Conservation (phyloP, 2,113 vertebrate species). For the Periophthalmus modestus region DNA sequence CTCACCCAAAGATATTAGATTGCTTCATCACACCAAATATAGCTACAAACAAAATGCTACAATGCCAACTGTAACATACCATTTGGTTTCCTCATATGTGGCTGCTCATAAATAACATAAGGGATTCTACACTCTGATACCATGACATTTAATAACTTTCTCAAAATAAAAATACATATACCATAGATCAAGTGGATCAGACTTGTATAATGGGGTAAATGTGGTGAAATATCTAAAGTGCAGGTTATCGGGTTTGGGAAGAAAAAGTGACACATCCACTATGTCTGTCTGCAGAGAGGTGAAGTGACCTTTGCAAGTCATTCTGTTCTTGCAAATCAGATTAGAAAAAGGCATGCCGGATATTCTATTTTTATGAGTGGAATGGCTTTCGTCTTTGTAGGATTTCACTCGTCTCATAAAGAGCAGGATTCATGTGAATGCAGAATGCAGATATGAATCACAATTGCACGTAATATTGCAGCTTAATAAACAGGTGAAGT, state of each 20-base stretch:
- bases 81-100: too few species aligned
- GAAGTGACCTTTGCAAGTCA: constrained; percentile 63
- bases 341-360: constrained; percentile 20
- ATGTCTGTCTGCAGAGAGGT: constrained; percentile 36
- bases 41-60: too few species aligned
- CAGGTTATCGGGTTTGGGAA: constrained; percentile 3
- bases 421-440: constrained; percentile 17
- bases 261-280: constrained; percentile 54
- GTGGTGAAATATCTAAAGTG: neutral
- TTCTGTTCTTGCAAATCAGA: constrained; percentile 43
- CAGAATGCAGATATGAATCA: neutral
- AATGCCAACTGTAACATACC: too few species aligned
- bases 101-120: too few species aligned
- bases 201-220: neutral
- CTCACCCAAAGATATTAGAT: neutral
- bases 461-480: constrained; percentile 7
- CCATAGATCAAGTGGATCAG: neutral
- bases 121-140: neutral
- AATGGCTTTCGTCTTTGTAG: constrained; percentile 21
- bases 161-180: neutral
- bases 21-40: neutral
- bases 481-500: neutral
- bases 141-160: neutral
- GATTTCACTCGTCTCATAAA: constrained; percentile 24
- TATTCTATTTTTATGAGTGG: constrained; percentile 43